Evolutionary conservation across 2,797 vertebrate species (phyloP), one percentile per base, ranked within the genome.

Genomic region (Podarcis siculus): DNA sequence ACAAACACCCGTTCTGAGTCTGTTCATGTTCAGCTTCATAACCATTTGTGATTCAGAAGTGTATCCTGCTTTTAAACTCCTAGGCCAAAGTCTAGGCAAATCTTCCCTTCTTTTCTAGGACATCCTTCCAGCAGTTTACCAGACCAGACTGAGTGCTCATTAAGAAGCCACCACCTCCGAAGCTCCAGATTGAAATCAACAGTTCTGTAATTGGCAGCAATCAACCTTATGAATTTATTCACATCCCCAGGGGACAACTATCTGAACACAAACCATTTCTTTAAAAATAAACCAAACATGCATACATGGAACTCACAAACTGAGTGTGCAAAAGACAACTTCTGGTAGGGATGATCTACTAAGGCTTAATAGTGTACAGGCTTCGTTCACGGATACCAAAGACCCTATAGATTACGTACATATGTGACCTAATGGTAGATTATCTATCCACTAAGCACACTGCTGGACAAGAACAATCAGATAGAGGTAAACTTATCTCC

Each of bases 401-500:
- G 32, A 64, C 32, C n/a, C 32, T 27, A 30, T 39, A 75, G 82
- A 61, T 58, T 71, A n/a, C n/a, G 23, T 79, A n/a, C n/a, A 37
- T 79, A n/a, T 45, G 82, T 79, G 37, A 66, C 13, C 25, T 75
- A 83, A 35, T n/a, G 64, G 77, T 66, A 79, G 32, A 39, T 82
- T 49, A 75, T 66, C 10, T 66, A 80, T 81, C 58, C 27, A 17
- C 17, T 88, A 67, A 83, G 30, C 73, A 88, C 15, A 55, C 3
- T 66, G 39, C 23, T 64, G 66, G 12, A 83, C 32, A 25, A 83
- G 75, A 35, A 69, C 9, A 87, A 37, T 42, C 30, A 81, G 30
- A 73, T 13, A 83, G 30, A 87, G 35, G 42, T 58, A 76, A 82
- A 87, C 49, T 82, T 87, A 67, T 39, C 45, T 88, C n/a, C 17